phyloP scores from a whole-genome alignment of 2,113 vertebrate genomes.

The Tricholaema leucomelas region DNA sequence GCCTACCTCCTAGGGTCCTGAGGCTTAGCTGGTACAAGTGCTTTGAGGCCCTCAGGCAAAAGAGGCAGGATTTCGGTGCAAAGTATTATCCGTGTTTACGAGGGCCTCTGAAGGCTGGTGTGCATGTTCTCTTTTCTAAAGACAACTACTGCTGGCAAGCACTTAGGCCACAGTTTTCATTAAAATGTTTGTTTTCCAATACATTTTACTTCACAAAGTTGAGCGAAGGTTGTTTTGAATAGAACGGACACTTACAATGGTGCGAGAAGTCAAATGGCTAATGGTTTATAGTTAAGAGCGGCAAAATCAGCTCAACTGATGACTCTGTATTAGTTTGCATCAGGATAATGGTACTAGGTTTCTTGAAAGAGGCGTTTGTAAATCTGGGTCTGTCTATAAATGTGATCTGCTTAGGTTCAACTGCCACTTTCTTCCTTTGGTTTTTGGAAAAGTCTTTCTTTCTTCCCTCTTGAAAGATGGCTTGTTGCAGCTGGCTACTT shows the following conservation, averaged over 20 bases:
- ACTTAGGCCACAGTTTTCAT: not conserved
- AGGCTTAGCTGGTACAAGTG: conserved; percentile 4
- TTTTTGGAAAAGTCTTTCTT: conserved; percentile 27
- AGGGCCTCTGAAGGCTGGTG: not conserved
- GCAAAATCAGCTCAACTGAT: conserved; percentile 10
- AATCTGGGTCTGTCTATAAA: not conserved
- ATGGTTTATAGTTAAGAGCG: not conserved
- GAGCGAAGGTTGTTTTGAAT: not conserved
- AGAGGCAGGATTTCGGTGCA: not conserved
- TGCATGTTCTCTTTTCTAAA: not conserved
- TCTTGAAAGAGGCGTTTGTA: conserved; percentile 31
- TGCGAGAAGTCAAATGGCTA: conserved; percentile 4
- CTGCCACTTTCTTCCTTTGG: conserved; percentile 55
- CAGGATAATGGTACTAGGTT: conserved; percentile 4
- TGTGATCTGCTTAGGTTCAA: conserved; percentile 33
- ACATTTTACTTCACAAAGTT: conserved; percentile 60
- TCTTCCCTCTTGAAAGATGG: conserved; percentile 33
- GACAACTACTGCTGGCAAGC: not conserved
- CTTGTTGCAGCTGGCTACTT: conserved; percentile 45
- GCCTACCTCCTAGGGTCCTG: not conserved
- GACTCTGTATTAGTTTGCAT: not conserved
- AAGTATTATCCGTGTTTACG: not conserved
- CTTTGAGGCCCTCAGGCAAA: not conserved
- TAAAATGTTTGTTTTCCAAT: conserved; percentile 69
- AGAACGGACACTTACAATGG: not conserved